Conservation (phyloP, 2,888 invertebrate species). For the Macrophya alboannulata region DNA sequence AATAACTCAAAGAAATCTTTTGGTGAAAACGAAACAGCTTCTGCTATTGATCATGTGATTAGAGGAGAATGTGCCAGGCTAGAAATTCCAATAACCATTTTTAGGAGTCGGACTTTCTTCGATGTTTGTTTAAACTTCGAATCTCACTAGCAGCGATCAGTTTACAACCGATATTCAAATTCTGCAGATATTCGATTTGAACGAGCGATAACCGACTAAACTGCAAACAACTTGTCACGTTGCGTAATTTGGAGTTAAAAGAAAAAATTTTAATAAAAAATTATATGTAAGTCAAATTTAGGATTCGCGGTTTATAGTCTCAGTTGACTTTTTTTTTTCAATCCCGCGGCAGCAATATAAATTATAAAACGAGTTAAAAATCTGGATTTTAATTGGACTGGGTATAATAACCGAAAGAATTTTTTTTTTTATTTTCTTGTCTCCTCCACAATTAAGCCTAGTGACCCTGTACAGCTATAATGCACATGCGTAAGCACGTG, state of each 20-base stretch:
- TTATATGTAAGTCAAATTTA: not conserved
- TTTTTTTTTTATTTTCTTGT: not conserved
- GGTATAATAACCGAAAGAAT: not conserved
- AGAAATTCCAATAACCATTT: not conserved
- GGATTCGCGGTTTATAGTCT: not conserved
- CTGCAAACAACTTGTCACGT: not conserved
- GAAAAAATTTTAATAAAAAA: too few relatives aligned
- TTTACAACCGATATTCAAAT: not conserved
- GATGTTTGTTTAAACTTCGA: not conserved
- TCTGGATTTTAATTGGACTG: not conserved
- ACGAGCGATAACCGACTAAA: not conserved
- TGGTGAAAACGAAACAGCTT: not conserved
- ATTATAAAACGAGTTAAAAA: not conserved
- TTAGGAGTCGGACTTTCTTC: not conserved
- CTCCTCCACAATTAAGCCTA: not conserved
- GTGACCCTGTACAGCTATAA: constrained; percentile 1
- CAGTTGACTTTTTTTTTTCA: not conserved
- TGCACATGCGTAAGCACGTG: not conserved
- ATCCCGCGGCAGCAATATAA: not conserved
- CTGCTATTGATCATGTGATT: not conserved
- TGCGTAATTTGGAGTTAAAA: not conserved
- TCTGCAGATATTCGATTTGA: not conserved
- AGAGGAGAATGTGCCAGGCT: not conserved
- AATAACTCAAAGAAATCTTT: not conserved
- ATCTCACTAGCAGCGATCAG: not conserved